A percentile compares a stretch with the other conserved stretches of the same genome.
Evolutionary conservation across 2,797 vertebrate species (phyloP).

Genomic region (Sphenopsis melanotis): DNA sequence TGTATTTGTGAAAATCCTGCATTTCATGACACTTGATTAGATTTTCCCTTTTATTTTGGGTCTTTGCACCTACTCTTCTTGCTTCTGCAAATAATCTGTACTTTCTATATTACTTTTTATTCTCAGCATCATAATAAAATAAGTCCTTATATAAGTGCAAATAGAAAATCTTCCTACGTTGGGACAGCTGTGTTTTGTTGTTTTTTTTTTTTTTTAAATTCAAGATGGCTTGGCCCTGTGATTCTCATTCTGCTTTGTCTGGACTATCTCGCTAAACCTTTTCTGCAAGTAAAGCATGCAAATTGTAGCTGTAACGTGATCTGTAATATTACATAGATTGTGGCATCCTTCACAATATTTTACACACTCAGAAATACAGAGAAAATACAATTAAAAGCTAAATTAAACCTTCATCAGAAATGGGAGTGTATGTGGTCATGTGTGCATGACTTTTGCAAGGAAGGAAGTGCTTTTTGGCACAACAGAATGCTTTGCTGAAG

Average conservation of each 20-base stretch:
- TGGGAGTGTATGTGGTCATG: background rate
- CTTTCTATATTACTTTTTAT: conserved; percentile 16
- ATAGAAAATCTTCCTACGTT: background rate
- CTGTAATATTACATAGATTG: background rate
- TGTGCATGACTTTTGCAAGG: background rate
- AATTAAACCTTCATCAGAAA: background rate
- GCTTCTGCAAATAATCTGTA: background rate
- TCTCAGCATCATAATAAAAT: conserved; percentile 9
- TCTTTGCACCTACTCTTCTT: background rate
- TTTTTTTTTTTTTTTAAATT: background rate
- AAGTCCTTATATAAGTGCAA: background rate
- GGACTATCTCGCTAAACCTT: background rate
- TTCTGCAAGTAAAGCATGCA: background rate
- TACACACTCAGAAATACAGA: background rate
- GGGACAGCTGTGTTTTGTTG: background rate
- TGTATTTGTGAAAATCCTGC: background rate
- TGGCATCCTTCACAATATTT: background rate
- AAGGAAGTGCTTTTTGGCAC: conserved; percentile 19
- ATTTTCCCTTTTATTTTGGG: background rate
- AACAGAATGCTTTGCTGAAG: background rate
- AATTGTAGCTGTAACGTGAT: background rate
- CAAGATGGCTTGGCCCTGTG: background rate
- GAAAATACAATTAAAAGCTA: background rate
- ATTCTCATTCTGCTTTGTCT: background rate
- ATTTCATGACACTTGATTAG: background rate